Evolutionary conservation across 2,888 invertebrate genomes (phyloP), one percentile per base, ranked within the genome.

Genomic region (Mesorhabditis spiculigera): DNA sequence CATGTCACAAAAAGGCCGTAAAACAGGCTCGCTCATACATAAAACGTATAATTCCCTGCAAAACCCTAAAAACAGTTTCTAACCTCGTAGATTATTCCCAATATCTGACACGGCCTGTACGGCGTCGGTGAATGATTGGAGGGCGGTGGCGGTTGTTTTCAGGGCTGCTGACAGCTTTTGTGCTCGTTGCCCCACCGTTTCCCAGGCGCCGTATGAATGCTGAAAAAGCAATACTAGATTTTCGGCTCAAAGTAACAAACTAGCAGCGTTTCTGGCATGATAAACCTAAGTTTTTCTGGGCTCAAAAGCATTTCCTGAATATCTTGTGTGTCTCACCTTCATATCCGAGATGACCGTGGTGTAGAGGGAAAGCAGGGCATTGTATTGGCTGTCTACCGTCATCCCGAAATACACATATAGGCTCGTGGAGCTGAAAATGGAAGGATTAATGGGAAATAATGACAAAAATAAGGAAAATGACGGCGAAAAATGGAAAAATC

Each of bases 81-180:
- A 28, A 28, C 28, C 28, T 28, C 28, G 28, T 28, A 28, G 28
- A 87, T 92, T 93, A 76, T 95, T 96, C 65, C 96, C 96, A 81
- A 95, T 93, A 88, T 97, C 97, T 75, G 96, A 95, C 73, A 97
- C 94, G 89, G 93, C 94, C 90, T 97, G 97, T 90, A 97, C 95
- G 73, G 95, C 93, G 87, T 97, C 97, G 88, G 96, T 90, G 89
- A 95, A 97, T 68, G 93, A 28, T 28, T 28, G 28, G 91, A 50
- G 58, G n/a, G 58, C 58, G n/a, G 58, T n/a, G 85, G 95, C 91
- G 43, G 83, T 79, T 41, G 74, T 69, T 62, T 93, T 93, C 79
- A 96, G 89, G 82, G 94, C 93, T 65, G 93, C 91, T 88, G 96
- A 94, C 72, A 96, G 91, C 88, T 96, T 96, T 66, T 92, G 91